Evolutionary conservation across 2,797 vertebrate species (phyloP).

Genomic region (Brachyrhaphis roseni): DNA sequence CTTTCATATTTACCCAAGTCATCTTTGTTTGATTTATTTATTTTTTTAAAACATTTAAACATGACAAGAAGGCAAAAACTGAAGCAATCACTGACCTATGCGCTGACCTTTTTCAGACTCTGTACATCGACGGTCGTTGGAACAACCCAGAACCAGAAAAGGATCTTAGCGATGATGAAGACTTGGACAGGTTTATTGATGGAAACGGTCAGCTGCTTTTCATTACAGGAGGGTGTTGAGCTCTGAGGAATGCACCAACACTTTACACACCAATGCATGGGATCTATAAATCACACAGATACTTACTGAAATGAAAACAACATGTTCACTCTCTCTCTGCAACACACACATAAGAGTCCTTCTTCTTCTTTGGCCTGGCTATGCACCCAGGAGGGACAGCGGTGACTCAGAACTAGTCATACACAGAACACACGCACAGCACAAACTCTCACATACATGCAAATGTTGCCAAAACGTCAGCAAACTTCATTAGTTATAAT

Average conservation of each 20-base stretch:
- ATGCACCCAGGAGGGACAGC: slow-evolving; percentile 67
- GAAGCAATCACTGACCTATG: not conserved
- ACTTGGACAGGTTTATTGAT: not conserved
- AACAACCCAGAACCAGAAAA: not conserved
- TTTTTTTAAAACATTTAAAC: not conserved
- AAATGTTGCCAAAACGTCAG: slow-evolving; percentile 55
- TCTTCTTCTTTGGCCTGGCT: slow-evolving; percentile 50
- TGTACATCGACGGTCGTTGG: not conserved
- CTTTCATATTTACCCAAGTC: not conserved
- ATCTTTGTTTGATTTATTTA: not conserved
- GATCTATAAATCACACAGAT: slow-evolving; percentile 27
- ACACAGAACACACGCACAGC: slow-evolving; percentile 35
- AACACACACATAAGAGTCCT: slow-evolving; percentile 34
- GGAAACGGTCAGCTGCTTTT: not conserved
- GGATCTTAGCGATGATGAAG: not conserved
- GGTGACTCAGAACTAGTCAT: slow-evolving; percentile 78
- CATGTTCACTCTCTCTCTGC: slow-evolving; percentile 32
- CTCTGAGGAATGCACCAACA: slow-evolving; percentile 33
- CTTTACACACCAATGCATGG: slow-evolving; percentile 23
- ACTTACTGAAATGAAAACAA: slow-evolving; percentile 28
- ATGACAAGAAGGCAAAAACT: not conserved
- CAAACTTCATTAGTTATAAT: slow-evolving; percentile 55
- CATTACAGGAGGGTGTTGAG: not conserved
- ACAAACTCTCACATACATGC: slow-evolving; percentile 53
- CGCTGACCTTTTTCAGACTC: not conserved